Evolutionary conservation across 2,113 vertebrate species (phyloP).

Genomic region (Varanus komodoensis): DNA sequence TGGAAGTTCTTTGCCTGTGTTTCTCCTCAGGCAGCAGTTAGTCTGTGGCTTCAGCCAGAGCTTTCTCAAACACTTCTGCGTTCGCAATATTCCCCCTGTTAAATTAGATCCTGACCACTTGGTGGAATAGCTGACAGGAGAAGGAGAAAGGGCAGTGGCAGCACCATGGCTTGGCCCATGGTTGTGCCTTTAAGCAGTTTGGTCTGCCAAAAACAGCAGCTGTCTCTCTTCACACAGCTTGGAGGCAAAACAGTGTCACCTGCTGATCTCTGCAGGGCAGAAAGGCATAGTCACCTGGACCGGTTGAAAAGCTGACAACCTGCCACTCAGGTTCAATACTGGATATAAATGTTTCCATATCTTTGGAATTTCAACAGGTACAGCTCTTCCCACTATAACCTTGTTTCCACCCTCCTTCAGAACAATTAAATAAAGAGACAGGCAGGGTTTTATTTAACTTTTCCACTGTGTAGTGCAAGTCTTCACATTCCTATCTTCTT

Average conservation of each 20-base stretch:
- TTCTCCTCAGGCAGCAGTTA: not conserved
- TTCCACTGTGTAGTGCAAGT: not conserved
- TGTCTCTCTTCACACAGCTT: not conserved
- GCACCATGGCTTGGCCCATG: not conserved
- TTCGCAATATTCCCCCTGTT: not conserved
- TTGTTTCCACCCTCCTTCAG: not conserved
- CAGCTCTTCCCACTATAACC: not conserved
- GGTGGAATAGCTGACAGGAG: too few relatives aligned
- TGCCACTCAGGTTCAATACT: not conserved
- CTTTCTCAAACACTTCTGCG: not conserved
- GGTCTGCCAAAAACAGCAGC: not conserved
- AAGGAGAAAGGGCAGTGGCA: not conserved
- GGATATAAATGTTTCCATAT: not conserved
- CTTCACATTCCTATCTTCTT: not conserved
- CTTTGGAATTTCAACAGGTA: not conserved
- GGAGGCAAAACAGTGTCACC: too few relatives aligned
- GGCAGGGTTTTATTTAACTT: not conserved
- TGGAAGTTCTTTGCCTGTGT: not conserved
- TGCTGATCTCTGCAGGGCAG: not conserved
- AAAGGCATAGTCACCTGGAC: not conserved
- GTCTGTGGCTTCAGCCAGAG: not conserved
- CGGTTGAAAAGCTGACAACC: not conserved
- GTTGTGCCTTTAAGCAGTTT: not conserved
- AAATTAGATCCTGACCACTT: not conserved
- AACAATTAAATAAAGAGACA: not conserved